A percentile compares a stretch with the other conserved stretches of the same genome.
Conservation (phyloP, 2,888 invertebrate genomes). For the Lasioglossum lativentre region DNA sequence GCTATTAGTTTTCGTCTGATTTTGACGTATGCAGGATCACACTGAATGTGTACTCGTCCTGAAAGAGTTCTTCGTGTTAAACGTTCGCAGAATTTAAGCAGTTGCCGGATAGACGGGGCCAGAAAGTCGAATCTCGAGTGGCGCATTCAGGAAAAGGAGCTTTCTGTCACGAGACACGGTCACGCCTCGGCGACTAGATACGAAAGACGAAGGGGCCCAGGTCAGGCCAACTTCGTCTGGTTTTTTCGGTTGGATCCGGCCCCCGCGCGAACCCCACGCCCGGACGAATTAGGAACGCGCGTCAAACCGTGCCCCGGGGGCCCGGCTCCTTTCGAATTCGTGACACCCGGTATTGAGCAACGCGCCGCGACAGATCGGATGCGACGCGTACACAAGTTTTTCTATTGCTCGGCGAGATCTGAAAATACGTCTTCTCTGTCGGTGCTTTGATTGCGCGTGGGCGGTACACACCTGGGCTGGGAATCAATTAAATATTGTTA, state of each 20-base stretch:
- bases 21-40: not conserved
- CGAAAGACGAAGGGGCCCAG: conserved; percentile 21
- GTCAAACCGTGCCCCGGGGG: conserved; percentile 70
- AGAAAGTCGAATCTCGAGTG: not conserved
- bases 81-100: not conserved
- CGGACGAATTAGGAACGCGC: conserved; percentile 76
- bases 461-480: not conserved
- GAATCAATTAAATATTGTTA: not conserved
- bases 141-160: conserved; percentile 31
- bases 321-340: conserved; percentile 69
- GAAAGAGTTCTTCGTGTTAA: not conserved
- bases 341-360: conserved; percentile 72
- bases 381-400: conserved; percentile 46
- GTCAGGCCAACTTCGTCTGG: conserved; percentile 14
- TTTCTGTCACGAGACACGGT: conserved; percentile 47
- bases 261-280: conserved; percentile 55
- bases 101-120: not conserved
- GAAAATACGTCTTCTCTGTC: conserved; percentile 30
- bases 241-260: conserved; percentile 40
- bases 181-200: conserved; percentile 51
- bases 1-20: not conserved
- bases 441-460: not conserved
- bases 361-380: conserved; percentile 53
- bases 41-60: not conserved
- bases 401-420: conserved; percentile 32